phyloP scores from a whole-genome alignment of 2,888 invertebrate genomes.

The Dicycla oo region DNA sequence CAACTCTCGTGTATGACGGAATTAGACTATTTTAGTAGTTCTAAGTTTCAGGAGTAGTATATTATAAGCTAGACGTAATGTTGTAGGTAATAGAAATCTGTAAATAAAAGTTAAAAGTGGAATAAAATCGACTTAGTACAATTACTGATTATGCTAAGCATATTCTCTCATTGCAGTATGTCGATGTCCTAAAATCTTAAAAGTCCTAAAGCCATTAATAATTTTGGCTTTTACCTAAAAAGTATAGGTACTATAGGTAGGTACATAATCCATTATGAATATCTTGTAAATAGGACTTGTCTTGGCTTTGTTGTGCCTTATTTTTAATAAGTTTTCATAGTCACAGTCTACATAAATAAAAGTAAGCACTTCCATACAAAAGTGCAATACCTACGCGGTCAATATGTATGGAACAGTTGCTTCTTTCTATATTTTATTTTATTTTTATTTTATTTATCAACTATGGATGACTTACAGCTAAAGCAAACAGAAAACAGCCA shows the following conservation, averaged over 20 bases:
- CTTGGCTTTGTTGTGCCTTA: not conserved
- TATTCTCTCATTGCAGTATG: conserved; percentile 36
- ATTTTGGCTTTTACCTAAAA: conserved; percentile 1
- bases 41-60: conserved; percentile 10
- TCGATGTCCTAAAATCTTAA: not conserved
- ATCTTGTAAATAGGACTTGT: conserved; percentile 12
- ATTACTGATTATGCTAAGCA: conserved; percentile 39
- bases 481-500: too few species aligned
- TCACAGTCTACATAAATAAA: not conserved
- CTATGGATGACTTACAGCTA: too few species aligned
- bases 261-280: not conserved
- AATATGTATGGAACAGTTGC: too few species aligned
- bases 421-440: too few species aligned
- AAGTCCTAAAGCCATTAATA: not conserved
- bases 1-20: conserved; percentile 7
- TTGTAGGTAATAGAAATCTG: not conserved
- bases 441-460: too few species aligned
- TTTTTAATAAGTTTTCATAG: conserved; percentile 1
- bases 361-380: too few species aligned
- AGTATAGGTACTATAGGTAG: not conserved
- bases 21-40: conserved; percentile 14
- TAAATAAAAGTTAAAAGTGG: conserved; percentile 11
- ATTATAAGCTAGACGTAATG: conserved; percentile 7
- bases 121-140: conserved; percentile 17
- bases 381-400: too few species aligned